Base-by-base conservation (phyloP, 2,113 vertebrate genomes). In the Catharus bicknelli region DNA sequence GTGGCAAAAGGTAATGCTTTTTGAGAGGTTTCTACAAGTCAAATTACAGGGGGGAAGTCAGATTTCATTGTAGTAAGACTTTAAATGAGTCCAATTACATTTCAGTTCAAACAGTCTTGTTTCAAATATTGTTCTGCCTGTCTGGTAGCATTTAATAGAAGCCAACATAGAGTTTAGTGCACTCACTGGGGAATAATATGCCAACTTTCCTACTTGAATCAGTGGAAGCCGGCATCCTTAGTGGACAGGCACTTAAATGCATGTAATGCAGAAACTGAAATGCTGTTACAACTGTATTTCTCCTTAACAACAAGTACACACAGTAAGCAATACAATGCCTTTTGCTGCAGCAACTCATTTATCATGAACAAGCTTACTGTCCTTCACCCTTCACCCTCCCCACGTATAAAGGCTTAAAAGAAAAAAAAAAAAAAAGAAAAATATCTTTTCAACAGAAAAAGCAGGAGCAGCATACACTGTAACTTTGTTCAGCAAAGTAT, bases 251-350 rank as follows among this genome's bases (percentile, higher is more conserved):
- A 94, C 69, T 96, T 97, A 95, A 96, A 93, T 84, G 59, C 88
- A 79, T 94, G 94, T 92, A 96, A 96, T 92, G 79, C 86, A 97
- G 92, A 96, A 97, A 93, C 96, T 83, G 76, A 95, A 97, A 97
- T 58, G 89, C 59, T 83, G 55, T 95, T 97, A 95, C 29, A 95
- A 93, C 74, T 83, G 53, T 92, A 93, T 96, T 96, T 97, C 96
- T 75, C 79, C 92, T 83, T 90, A 90, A 93, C 16, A 22, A 95
- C 92, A 94, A 93, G 80, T 64, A 90, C 90, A 88, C 76, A 91
- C 9, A 40, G 61, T 25, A 95, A 94, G 70, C 72, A 97, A 93
- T 83, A 72, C 40, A 83, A 50, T 57, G 69, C 61, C 72, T 94
- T 97, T 91, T 80, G 43, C 59, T 86, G 73, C 80, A 93, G 59